Base-by-base conservation (phyloP, 2,113 vertebrate species). In the Todiramphus chloris region DNA sequence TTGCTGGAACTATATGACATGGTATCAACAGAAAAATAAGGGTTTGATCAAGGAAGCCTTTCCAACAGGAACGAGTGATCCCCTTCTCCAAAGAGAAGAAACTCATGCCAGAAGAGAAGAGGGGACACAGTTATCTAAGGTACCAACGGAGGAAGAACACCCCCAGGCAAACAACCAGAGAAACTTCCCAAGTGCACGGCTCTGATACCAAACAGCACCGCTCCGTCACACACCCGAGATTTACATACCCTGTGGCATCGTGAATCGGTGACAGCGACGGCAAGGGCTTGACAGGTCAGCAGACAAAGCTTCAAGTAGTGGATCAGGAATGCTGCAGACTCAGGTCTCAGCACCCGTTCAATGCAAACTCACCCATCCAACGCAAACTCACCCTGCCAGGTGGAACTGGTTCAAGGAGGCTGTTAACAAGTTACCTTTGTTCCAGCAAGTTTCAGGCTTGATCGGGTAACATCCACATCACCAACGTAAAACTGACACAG, bases 261-360 rank as follows among this genome's bases (percentile, higher is more conserved):
- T 25, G 16, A 74, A 78, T 24, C 1, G 0, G 35, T 0, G 10
- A 59, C 1, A 3, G 35, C 14, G 58, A 76, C 3, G 0, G 58
- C 53, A 21, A 2, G 31, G 56, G 25, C 64, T 68, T 6, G 55
- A 44, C 4, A 1, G 90, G 76, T 28, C 68, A 51, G 51, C 0
- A 64, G 60, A 53, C 18, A 4, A 83, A 90, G 76, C 64, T 95
- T 37, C 69, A 27, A 83, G 85, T 33, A 69, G 67, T 2, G 59
- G 31, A 44, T 44, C 0, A 0, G 79, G 72, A 97, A 87, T 0
- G 31, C 58, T 74, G 78, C 50, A 81, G 43, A 15, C 95, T 43
- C 93, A 51, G 3, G 1, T 39, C 91, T 77, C 68, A 44, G 64
- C 6, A 1, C 76, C 6, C 64, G 62, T 63, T 64, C 89, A 62